Conservation (phyloP, 2,797 vertebrate species). For the Amniataba percoides region DNA sequence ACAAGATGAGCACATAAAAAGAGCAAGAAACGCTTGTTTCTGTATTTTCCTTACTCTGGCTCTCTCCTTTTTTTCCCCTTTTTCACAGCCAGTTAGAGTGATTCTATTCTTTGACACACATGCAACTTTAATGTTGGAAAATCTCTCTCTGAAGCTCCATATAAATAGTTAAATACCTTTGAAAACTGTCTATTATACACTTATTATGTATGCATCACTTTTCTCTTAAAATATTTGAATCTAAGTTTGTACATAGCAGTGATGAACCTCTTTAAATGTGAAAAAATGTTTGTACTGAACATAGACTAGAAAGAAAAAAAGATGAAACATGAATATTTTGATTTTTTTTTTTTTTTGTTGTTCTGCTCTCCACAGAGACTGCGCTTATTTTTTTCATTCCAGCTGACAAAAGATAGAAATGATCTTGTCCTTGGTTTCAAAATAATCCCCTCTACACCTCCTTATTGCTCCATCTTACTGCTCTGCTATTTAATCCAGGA, state of each 20-base stretch:
- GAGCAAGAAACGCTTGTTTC: conserved; percentile 16
- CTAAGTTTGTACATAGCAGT: conserved; percentile 15
- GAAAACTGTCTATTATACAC: conserved; percentile 65
- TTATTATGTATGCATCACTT: conserved; percentile 33
- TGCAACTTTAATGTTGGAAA: conserved; percentile 79
- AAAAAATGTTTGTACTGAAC: conserved; percentile 21
- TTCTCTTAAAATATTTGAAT: conserved; percentile 38
- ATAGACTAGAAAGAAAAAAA: conserved; percentile 21
- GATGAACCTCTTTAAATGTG: conserved; percentile 16
- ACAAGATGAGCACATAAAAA: conserved; percentile 34
- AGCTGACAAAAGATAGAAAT: conserved; percentile 45
- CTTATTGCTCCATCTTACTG: conserved; percentile 45
- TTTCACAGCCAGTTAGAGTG: conserved; percentile 53
- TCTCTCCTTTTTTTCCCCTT: conserved; percentile 11
- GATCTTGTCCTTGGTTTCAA: conserved; percentile 44
- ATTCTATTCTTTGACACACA: conserved; percentile 78
- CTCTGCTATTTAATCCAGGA: conserved; percentile 64
- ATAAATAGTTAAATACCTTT: conserved; percentile 77
- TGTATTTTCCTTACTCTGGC: not conserved
- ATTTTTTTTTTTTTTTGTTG: conserved; percentile 35
- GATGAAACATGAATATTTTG: conserved; percentile 30
- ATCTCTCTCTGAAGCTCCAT: conserved; percentile 66
- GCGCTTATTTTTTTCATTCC: not conserved
- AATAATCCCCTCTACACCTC: conserved; percentile 49
- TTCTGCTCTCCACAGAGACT: conserved; percentile 13